Percentiles rank a stretch among this genome's conserved stretches.
phyloP scores from a whole-genome alignment of 2,113 vertebrate species.

The Prunella himalayana region DNA sequence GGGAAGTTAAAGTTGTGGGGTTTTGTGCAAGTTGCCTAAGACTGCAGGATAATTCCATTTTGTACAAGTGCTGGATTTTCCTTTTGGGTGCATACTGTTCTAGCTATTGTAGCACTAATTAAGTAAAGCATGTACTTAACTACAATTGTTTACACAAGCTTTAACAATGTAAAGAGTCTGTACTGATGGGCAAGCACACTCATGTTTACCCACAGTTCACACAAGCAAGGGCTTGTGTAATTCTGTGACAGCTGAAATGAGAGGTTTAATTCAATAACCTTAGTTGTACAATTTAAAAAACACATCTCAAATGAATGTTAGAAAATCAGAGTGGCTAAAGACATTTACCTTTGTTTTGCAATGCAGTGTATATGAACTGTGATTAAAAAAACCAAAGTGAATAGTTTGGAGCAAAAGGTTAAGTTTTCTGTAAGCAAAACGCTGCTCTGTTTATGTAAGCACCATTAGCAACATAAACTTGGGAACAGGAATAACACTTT shows the following conservation, averaged over 20 bases:
- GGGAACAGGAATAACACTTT: slow-evolving; percentile 41
- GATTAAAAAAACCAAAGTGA: slow-evolving; percentile 12
- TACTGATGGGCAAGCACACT: background rate
- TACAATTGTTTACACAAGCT: background rate
- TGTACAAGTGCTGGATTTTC: background rate
- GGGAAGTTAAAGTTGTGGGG: background rate
- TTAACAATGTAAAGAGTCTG: background rate
- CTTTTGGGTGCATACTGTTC: background rate
- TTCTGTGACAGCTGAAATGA: background rate
- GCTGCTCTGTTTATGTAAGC: slow-evolving; percentile 22
- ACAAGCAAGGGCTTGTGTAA: background rate
- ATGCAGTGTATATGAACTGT: background rate
- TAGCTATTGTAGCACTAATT: background rate
- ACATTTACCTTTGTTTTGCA: background rate
- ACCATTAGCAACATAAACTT: slow-evolving; percentile 31
- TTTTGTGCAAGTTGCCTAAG: background rate
- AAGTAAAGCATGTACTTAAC: background rate
- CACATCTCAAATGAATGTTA: background rate
- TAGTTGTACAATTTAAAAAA: background rate
- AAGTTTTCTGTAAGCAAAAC: slow-evolving; percentile 42
- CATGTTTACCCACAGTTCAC: background rate
- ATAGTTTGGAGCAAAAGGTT: slow-evolving; percentile 44
- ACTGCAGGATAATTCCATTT: background rate
- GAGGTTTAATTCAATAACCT: background rate
- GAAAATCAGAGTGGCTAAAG: background rate